Evolutionary conservation across 1,140 invertebrate genomes (phyloP), one percentile per base, ranked within the genome.

Genomic region (Neodiprion lecontei): DNA sequence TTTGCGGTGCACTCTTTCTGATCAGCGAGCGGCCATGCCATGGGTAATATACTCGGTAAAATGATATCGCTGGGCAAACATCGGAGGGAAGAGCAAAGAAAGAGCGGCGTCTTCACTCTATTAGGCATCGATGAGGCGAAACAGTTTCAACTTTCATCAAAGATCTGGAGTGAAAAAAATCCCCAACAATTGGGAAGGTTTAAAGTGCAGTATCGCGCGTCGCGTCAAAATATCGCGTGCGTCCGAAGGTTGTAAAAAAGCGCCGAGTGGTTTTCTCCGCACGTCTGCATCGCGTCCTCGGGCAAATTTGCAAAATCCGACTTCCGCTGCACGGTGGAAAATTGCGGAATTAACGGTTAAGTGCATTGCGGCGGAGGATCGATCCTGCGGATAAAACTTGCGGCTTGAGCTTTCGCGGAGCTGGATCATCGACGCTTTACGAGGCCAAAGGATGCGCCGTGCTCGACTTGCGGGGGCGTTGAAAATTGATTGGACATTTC

Each of bases 31-130:
- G 0, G 5, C 5, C n/a, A 61, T 17, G 11, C 53, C 8, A 53
- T 61, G 28, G 28, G 1, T 40, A 61, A 61, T 61, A 61, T 61
- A 61, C 53, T 7, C 53, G n/a, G 53, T 17, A 17, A 61, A 17
- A 61, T 61, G 53, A 61, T 61, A 61, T 61, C 53, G 53, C 53
- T 9, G 11, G 53, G 53, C n/a, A 61, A 61, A 61, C 53, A 61
- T 61, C 53, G 11, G 53, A 40, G 28, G 28, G 28, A 40, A 40
- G 5, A 40, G 28, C 5, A 40, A 40, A 40, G 28, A 40, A 21
- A 21, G 28, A 61, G 53, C 53, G 53, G n/a, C 53, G 53, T 61
- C 53, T 9, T 61, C 53, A 17, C 5, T 61, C n/a, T 9, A 61
- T 61, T 61, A 61, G n/a, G 53, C n/a, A 61, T 9, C 53, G n/a